A percentile compares a stretch with the other conserved stretches of the same genome.
These are phyloP conservation scores for Microcebus murinus DNA, from an alignment of 2,113 vertebrate species.

Conservation along the genomic window DNA sequence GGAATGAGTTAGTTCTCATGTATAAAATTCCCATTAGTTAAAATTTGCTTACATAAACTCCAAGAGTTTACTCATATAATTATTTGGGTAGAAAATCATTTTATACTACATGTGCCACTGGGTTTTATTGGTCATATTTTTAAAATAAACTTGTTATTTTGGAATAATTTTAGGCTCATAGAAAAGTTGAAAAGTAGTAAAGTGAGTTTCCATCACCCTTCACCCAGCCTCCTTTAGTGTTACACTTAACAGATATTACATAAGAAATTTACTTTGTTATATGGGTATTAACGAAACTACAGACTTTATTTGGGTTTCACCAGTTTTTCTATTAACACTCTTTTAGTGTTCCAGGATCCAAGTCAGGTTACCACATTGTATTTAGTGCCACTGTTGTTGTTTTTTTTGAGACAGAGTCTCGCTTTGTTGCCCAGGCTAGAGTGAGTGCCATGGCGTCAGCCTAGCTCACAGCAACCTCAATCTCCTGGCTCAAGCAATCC, in stretches of 20 bases:
- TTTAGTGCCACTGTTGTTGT: background rate
- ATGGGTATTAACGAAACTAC: background rate
- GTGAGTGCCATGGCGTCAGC: no score
- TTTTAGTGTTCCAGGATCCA: background rate
- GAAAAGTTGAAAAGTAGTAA: background rate
- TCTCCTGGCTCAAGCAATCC: no score
- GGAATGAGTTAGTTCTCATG: background rate
- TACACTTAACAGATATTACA: background rate
- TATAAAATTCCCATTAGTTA: background rate
- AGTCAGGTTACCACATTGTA: background rate
- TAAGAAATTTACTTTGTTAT: background rate
- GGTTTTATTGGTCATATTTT: background rate
- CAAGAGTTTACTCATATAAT: slow-evolving; percentile 1
- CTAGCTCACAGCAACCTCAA: no score
- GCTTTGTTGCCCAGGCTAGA: no score
- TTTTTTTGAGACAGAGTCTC: no score
- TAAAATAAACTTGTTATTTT: background rate
- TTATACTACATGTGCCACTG: background rate
- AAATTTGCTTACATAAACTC: background rate
- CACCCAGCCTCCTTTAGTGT: background rate
- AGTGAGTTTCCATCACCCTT: background rate
- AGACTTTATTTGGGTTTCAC: background rate
- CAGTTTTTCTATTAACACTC: background rate
- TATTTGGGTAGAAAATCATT: background rate
- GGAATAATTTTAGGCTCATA: background rate